These are phyloP conservation scores for Leptopilina boulardi DNA, from an alignment of 1,140 invertebrate species.

Conservation along the genomic window DNA sequence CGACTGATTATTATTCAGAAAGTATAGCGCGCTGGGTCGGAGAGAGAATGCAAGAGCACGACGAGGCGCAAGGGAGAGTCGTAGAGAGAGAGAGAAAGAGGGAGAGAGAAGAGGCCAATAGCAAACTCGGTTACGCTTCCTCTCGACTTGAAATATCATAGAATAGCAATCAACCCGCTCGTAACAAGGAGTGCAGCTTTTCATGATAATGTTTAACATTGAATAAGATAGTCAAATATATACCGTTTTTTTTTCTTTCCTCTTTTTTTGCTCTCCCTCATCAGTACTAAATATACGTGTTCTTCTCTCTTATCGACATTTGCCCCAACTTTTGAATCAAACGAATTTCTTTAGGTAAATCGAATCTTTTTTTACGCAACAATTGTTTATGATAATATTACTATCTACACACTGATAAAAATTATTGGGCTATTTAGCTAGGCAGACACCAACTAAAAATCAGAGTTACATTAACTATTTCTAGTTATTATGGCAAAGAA, in stretches of 20 bases:
- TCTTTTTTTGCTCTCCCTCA: neutral
- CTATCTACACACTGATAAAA: too few species aligned
- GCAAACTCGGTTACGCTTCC: conserved; percentile 12
- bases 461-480: too few species aligned
- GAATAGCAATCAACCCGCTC: conserved; percentile 16
- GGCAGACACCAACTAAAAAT: too few species aligned
- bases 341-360: too few species aligned
- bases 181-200: conserved; percentile 12
- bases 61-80: conserved; percentile 46
- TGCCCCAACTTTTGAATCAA: too few species aligned
- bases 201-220: conserved; percentile 18
- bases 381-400: too few species aligned
- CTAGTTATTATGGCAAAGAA: too few species aligned
- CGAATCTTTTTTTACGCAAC: too few species aligned
- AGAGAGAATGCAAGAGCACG: conserved; percentile 51
- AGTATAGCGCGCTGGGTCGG: conserved; percentile 62
- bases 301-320: too few species aligned
- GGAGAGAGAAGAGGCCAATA: conserved; percentile 44
- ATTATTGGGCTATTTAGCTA: too few species aligned
- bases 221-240: conserved; percentile 18
- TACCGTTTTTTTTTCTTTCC: neutral
- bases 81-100: conserved; percentile 48
- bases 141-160: conserved; percentile 14
- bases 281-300: neutral
- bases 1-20: conserved; percentile 70